phyloP scores from a whole-genome alignment of 2,888 invertebrate genomes.

The Caenorhabditis sp. region DNA sequence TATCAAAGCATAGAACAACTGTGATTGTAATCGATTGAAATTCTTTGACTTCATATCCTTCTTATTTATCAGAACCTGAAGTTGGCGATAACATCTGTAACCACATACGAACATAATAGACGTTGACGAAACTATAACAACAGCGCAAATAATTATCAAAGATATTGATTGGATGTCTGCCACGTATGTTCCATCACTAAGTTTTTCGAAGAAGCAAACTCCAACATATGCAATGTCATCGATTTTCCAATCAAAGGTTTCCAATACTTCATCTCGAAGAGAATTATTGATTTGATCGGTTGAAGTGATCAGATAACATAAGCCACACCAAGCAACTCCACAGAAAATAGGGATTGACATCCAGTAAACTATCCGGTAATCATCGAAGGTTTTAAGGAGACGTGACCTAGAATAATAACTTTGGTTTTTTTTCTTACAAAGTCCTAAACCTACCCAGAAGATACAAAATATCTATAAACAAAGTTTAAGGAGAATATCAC shows the following conservation, averaged over 20 bases:
- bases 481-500: neutral
- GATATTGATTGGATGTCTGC: neutral
- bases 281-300: neutral
- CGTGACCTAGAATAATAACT: too few species aligned
- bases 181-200: neutral
- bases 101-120: constrained; percentile 21
- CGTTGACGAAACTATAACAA: constrained; percentile 10
- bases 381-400: neutral
- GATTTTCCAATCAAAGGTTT: neutral
- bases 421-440: too few species aligned
- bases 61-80: neutral
- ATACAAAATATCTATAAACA: neutral
- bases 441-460: neutral
- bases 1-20: neutral
- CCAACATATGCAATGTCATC: neutral
- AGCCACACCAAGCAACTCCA: neutral
- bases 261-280: neutral
- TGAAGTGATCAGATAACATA: neutral
- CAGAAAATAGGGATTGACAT: neutral
- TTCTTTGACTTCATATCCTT: neutral
- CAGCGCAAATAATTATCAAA: neutral
- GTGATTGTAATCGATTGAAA: neutral
- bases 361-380: neutral
- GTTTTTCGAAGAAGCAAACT: neutral
- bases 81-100: constrained; percentile 13